phyloP scores from a whole-genome alignment of 2,888 invertebrate genomes.

The Leucania comma region DNA sequence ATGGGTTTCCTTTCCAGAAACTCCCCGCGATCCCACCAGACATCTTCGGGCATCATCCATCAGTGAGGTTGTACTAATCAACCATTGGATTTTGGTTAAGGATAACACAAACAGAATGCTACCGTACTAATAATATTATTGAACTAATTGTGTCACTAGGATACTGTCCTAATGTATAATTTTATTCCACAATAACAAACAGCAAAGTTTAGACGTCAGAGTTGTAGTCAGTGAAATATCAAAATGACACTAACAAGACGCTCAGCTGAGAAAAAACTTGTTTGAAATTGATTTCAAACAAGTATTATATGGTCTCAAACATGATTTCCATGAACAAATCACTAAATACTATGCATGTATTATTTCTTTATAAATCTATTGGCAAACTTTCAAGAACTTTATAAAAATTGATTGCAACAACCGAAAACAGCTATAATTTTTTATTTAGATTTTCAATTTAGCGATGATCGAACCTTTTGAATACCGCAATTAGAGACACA shows the following conservation, averaged over 20 bases:
- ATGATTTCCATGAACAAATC: background rate
- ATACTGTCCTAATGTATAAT: background rate
- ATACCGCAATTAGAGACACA: too few species aligned
- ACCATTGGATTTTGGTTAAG: background rate
- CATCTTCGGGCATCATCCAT: too few species aligned
- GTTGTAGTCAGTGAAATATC: constrained; percentile 23
- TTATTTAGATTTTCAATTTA: background rate
- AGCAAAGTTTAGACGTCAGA: constrained; percentile 28
- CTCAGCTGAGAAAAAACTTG: constrained; percentile 17
- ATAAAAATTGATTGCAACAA: background rate
- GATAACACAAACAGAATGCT: background rate
- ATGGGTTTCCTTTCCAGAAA: too few species aligned
- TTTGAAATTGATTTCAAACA: background rate
- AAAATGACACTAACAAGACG: constrained; percentile 8
- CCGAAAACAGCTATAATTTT: background rate
- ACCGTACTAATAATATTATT: too few species aligned
- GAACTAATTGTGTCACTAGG: background rate
- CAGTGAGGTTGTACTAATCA: too few species aligned
- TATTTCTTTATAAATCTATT: background rate
- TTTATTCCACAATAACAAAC: background rate
- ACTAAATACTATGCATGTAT: background rate
- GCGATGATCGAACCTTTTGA: too few species aligned
- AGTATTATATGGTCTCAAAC: background rate
- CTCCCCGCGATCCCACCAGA: too few species aligned
- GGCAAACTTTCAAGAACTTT: background rate